These are phyloP conservation scores for Trachops cirrhosus DNA, from an alignment of 2,797 vertebrate species.

Conservation along the genomic window DNA sequence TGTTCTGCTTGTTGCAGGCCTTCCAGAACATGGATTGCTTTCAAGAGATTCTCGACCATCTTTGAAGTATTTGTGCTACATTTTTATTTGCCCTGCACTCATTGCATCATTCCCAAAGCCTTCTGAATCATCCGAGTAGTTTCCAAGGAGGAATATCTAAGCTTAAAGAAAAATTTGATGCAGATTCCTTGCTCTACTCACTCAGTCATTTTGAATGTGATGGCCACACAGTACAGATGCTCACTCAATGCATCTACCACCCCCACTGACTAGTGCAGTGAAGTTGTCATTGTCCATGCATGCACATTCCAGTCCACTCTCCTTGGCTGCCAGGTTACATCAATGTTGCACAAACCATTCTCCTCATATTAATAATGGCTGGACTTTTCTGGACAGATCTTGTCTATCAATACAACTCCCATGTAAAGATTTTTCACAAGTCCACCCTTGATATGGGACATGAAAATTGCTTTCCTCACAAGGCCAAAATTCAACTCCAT, in stretches of 20 bases:
- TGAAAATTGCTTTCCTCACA: neutral
- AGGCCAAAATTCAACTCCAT: neutral
- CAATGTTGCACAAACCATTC: neutral
- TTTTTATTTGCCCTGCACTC: neutral
- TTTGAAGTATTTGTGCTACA: neutral
- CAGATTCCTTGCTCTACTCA: neutral
- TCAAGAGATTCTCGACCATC: neutral
- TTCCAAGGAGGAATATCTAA: neutral
- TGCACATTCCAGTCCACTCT: neutral
- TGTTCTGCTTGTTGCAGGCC: neutral
- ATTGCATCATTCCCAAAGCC: neutral
- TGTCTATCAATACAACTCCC: neutral
- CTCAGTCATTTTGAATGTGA: neutral
- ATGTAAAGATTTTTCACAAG: neutral
- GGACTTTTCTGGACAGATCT: neutral
- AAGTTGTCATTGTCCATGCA: neutral
- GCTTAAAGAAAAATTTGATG: neutral
- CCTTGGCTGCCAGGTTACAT: neutral
- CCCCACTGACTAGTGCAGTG: neutral
- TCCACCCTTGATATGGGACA: neutral
- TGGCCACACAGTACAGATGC: neutral
- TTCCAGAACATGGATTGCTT: neutral
- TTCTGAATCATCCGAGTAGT: neutral
- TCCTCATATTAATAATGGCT: neutral
- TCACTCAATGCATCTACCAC: neutral